Conservation (phyloP, 2,888 invertebrate species). For the Metacarcinus magister region DNA sequence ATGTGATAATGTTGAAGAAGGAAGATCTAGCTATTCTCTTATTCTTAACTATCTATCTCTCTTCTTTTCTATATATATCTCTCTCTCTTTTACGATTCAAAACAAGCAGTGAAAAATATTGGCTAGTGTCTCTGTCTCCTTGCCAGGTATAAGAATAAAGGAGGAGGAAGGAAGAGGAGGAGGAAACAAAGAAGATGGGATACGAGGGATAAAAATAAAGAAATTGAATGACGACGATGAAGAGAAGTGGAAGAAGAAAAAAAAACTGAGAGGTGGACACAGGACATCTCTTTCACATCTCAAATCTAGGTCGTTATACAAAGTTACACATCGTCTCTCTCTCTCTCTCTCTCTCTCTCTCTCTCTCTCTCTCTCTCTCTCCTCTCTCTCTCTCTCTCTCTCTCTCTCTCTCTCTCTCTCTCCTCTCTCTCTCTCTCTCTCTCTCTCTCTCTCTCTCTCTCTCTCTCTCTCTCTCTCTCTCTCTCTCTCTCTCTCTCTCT, state of each 20-base stretch:
- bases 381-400: not conserved
- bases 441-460: conserved; percentile 1
- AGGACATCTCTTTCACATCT: no score
- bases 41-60: not conserved
- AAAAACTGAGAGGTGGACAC: no score
- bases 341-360: not conserved
- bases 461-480: conserved; percentile 20
- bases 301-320: no score
- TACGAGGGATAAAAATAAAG: no score
- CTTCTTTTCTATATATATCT: not conserved
- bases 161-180: not conserved
- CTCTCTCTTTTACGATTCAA: not conserved
- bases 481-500: not conserved
- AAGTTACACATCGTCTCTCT: not conserved
- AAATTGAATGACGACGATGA: not conserved
- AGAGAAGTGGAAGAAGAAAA: not conserved
- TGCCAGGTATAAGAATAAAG: not conserved
- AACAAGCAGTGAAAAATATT: not conserved
- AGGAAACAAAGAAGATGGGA: not conserved
- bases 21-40: not conserved
- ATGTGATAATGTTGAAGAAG: not conserved
- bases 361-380: not conserved
- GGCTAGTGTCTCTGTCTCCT: not conserved
- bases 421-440: not conserved
- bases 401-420: not conserved